Evolutionary conservation across 2,888 invertebrate species (phyloP), one percentile per base, ranked within the genome.

Genomic region (Trichogramma dendrolimi): DNA sequence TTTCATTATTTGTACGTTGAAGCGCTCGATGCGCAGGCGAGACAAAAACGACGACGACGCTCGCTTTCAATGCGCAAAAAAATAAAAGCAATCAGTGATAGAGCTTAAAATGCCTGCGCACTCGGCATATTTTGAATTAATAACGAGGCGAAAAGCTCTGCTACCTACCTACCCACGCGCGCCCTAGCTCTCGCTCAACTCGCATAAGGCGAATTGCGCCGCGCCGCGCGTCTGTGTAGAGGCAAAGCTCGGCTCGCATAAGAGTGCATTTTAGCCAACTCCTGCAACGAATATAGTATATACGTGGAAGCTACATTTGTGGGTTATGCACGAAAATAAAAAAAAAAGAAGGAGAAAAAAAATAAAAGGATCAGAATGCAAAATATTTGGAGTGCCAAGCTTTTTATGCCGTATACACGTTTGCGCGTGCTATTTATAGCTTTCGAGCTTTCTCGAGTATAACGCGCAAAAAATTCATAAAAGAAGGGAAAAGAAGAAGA

Each of bases 281-380:
- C 58, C 62, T 67, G 63, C 61, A 27, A 27, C 27, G 27, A 27
- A 27, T 27, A 27, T 27, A 27, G 27, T 27, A 27, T 27, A 27
- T 61, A 64, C 63, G 66, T 65, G 58, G 50, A 27, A 57, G 65
- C 64, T 64, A 64, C 62, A 53, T 64, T 63, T 64, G 46, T 61
- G 50, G 58, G 61, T 61, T 61, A 55, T 53, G 50, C 53, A 58
- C 27, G 50, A 6, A 7, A 27, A 7, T 27, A 41, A 27, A 51
- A 40, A 51, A 58, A 51, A 51, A 42, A 42, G 43, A 50, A 48
- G 5, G 4, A 7, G 47, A 49, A 41, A 14, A 42, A 54, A 6
- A 8, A 11, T 41, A 41, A 47, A 54, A 55, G 47, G 14, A 51
- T 5, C 41, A 11, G n/a, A 47, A 41, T 48, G 56, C 46, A 47